Percentiles rank a stretch among this genome's conserved stretches.
Conservation (phyloP, 2,113 vertebrate species). For the Grammomys dolichurus region DNA sequence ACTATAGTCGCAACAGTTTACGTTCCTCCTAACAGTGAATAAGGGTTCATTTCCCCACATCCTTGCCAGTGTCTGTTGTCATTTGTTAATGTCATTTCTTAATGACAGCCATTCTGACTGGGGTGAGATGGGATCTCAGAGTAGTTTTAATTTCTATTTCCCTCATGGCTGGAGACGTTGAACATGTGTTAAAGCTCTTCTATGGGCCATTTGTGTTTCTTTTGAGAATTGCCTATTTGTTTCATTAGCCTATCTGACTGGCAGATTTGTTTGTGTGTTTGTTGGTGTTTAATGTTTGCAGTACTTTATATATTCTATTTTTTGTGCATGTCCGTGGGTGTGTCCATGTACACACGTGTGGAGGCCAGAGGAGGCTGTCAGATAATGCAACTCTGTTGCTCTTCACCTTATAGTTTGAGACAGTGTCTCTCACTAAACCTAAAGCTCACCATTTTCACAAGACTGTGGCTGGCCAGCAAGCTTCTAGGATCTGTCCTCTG, state of each 20-base stretch:
- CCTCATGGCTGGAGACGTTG: not conserved
- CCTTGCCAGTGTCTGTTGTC: not conserved
- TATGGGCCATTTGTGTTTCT: not conserved
- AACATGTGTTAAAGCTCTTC: not conserved
- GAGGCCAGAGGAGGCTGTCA: not conserved
- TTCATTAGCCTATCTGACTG: not conserved
- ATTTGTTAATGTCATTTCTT: conserved; percentile 12
- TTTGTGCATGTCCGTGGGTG: not conserved
- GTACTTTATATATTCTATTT: not conserved
- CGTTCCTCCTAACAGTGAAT: not conserved
- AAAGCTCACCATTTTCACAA: not conserved
- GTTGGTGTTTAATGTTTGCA: not conserved
- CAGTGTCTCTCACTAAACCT: not conserved
- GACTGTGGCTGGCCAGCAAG: not conserved
- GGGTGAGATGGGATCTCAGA: not conserved
- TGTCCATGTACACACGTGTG: not conserved
- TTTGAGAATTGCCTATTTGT: not conserved
- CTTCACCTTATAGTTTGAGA: not conserved
- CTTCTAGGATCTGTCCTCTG: not conserved
- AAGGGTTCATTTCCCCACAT: not conserved
- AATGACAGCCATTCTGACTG: conserved; percentile 5
- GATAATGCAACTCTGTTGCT: not conserved
- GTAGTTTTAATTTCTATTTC: not conserved
- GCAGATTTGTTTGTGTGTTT: not conserved
- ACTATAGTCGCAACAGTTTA: not conserved